A percentile compares a stretch with the other conserved stretches of the same genome.
Conservation (phyloP, 2,888 invertebrate species). For the Synergus itoensis region DNA sequence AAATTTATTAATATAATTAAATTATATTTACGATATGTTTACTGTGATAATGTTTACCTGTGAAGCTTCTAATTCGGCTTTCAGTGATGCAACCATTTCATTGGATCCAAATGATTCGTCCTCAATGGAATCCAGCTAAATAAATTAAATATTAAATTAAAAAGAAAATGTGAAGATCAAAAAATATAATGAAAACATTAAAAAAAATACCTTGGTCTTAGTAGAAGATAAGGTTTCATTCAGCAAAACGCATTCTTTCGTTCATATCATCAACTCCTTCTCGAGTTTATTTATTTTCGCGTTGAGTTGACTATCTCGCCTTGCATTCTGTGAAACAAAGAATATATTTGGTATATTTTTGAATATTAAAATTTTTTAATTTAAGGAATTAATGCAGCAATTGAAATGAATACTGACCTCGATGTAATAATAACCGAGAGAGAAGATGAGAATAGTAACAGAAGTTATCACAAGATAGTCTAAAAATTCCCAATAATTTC, state of each 20-base stretch:
- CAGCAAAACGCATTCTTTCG: slow-evolving; percentile 80
- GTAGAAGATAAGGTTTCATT: slow-evolving; percentile 78
- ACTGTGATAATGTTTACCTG: slow-evolving; percentile 74
- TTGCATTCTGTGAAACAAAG: slow-evolving; percentile 79
- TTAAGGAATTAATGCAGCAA: background rate
- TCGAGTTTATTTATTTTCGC: slow-evolving; percentile 84
- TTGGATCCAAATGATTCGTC: slow-evolving; percentile 86
- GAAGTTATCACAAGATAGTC: no score
- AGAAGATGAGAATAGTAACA: no score
- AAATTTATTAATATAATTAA: no score
- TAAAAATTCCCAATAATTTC: no score
- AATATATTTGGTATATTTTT: slow-evolving; percentile 33
- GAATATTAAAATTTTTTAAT: slow-evolving; percentile 32
- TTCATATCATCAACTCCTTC: slow-evolving; percentile 81
- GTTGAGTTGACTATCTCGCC: slow-evolving; percentile 85
- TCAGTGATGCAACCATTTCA: slow-evolving; percentile 85
- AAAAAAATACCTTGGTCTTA: slow-evolving; percentile 69
- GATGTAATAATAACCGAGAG: slow-evolving; percentile 88
- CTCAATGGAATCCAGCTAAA: slow-evolving; percentile 82
- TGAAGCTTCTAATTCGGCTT: slow-evolving; percentile 82
- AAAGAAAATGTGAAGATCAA: background rate
- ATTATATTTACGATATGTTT: no score
- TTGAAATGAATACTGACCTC: slow-evolving; percentile 77
- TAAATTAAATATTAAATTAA: slow-evolving; percentile 22
- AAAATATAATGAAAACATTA: background rate